These are phyloP conservation scores for Phoxinus phoxinus DNA, from an alignment of 2,113 vertebrate genomes.

Conservation along the genomic window DNA sequence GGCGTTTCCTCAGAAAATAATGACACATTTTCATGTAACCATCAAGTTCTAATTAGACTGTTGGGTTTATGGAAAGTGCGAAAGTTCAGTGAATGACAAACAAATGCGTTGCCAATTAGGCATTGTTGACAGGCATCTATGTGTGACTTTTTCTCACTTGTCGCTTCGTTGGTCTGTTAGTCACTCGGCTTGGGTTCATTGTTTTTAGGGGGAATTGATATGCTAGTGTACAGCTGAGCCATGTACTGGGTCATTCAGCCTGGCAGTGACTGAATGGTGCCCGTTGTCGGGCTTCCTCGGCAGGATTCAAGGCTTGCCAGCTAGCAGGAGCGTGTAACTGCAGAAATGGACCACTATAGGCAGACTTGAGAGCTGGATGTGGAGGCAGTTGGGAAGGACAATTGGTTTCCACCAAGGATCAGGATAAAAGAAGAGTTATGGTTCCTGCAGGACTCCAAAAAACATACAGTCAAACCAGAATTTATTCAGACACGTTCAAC, in stretches of 20 bases:
- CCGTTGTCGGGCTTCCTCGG: conserved; percentile 68
- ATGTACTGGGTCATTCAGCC: conserved; percentile 58
- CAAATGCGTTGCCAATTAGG: conserved; percentile 78
- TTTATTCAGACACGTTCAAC: no score
- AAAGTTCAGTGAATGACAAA: conserved; percentile 80
- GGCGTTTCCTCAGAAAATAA: conserved; percentile 68
- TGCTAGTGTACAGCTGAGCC: conserved; percentile 65
- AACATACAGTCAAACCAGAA: no score
- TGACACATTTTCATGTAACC: conserved; percentile 80
- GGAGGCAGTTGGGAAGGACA: conserved; percentile 71
- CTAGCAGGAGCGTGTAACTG: conserved; percentile 66
- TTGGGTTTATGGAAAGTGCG: conserved; percentile 68
- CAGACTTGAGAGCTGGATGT: conserved; percentile 66
- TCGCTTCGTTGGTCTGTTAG: conserved; percentile 55
- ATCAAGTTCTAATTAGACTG: conserved; percentile 79
- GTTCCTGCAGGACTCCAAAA: background rate
- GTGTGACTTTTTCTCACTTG: conserved; percentile 62
- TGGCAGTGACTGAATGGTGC: conserved; percentile 74
- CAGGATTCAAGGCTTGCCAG: conserved; percentile 69
- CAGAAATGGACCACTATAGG: conserved; percentile 56
- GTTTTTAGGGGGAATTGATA: conserved; percentile 56
- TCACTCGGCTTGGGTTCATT: conserved; percentile 27
- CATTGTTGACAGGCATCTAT: conserved; percentile 71
- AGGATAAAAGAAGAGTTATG: conserved; percentile 38
- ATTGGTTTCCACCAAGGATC: background rate